phyloP scores from a whole-genome alignment of 1,140 invertebrate species.

The Cydia amplana region DNA sequence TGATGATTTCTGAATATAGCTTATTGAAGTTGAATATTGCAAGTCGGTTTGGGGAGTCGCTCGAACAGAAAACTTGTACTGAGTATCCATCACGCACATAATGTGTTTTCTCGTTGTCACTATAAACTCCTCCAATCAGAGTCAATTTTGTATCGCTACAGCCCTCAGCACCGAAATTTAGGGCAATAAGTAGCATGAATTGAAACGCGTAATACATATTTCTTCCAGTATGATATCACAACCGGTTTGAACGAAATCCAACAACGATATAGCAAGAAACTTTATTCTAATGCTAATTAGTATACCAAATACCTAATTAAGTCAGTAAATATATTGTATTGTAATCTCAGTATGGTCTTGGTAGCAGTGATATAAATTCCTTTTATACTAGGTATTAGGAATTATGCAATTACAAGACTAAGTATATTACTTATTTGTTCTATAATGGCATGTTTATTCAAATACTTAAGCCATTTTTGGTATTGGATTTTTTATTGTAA shows the following conservation, averaged over 20 bases:
- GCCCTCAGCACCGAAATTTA: background rate
- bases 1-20: background rate
- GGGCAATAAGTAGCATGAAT: background rate
- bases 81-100: background rate
- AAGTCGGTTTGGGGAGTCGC: background rate
- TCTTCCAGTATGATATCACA: background rate
- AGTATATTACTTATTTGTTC: too few relatives aligned
- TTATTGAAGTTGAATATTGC: background rate
- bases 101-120: background rate
- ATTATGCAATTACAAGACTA: too few relatives aligned
- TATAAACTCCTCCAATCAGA: background rate
- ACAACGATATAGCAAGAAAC: background rate
- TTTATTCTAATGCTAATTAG: background rate
- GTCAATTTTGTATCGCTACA: background rate
- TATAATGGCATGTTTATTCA: too few relatives aligned
- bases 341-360: too few relatives aligned
- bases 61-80: background rate
- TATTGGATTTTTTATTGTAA: too few relatives aligned
- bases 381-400: too few relatives aligned
- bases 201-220: background rate
- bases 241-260: background rate
- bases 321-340: too few relatives aligned
- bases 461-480: too few relatives aligned
- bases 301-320: too few relatives aligned
- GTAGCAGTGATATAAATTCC: too few relatives aligned